phyloP scores from a whole-genome alignment of 2,888 invertebrate species.

The Deilephila porcellus region DNA sequence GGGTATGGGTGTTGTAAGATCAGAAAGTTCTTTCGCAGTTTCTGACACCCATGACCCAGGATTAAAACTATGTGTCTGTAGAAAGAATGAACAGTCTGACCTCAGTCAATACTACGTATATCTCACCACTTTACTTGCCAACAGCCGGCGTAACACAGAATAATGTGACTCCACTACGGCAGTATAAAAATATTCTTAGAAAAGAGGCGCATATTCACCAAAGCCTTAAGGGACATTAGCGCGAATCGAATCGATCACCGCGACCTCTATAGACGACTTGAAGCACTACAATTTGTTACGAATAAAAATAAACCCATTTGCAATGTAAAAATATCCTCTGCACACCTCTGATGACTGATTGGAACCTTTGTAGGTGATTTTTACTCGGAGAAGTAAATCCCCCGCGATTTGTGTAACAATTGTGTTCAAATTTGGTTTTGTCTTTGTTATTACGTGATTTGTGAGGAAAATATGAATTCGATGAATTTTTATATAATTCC shows the following conservation, averaged over 20 bases:
- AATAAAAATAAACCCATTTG: conserved; percentile 16
- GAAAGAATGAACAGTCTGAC: no score
- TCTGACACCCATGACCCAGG: no score
- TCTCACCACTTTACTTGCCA: no score
- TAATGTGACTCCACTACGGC: not conserved
- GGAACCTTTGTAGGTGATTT: not conserved
- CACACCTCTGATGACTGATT: conserved; percentile 5
- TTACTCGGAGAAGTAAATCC: not conserved
- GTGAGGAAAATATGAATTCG: no score
- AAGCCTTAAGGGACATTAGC: conserved; percentile 13
- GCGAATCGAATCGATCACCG: conserved; percentile 18
- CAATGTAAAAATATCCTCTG: conserved; percentile 16
- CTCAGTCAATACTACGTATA: no score
- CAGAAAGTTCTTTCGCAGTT: no score
- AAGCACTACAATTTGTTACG: conserved; percentile 14
- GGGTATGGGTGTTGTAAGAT: no score
- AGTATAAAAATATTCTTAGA: not conserved
- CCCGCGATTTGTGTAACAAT: not conserved
- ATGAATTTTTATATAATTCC: no score
- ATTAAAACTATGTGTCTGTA: no score
- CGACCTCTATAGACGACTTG: not conserved
- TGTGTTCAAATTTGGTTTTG: not conserved
- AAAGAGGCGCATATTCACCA: not conserved
- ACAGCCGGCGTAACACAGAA: no score
- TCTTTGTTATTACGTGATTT: not conserved